phyloP scores from a whole-genome alignment of 2,888 invertebrate species.

The Rosalia funebris region DNA sequence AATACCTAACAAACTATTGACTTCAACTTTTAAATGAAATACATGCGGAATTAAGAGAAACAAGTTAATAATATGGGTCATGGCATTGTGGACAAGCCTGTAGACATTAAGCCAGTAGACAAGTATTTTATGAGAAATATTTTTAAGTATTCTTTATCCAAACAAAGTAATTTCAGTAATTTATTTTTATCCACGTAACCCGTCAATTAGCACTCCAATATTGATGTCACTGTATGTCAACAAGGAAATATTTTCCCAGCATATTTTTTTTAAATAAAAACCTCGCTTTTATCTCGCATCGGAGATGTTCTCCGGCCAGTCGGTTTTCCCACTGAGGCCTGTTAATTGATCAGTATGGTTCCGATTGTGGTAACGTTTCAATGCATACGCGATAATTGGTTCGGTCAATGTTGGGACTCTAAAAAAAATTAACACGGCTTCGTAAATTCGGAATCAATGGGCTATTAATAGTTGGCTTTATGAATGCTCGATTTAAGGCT shows the following conservation, averaged over 20 bases:
- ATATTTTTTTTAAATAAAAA: conserved; percentile 18
- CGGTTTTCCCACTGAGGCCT: conserved; percentile 27
- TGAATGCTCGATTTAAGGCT: conserved; percentile 17
- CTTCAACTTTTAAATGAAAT: too few species aligned
- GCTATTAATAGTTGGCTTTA: conserved; percentile 13
- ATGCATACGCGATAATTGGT: conserved; percentile 20
- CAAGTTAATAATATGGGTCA: too few species aligned
- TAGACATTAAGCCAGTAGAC: too few species aligned
- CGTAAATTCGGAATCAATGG: conserved; percentile 18
- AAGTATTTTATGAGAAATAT: too few species aligned
- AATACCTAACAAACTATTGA: too few species aligned
- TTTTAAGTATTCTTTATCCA: conserved; percentile 15
- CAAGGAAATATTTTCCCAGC: conserved; percentile 27
- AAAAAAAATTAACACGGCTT: conserved; percentile 20
- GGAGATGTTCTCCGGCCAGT: background rate
- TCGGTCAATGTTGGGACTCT: conserved; percentile 13
- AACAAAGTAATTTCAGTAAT: conserved; percentile 22
- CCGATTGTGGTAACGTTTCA: conserved; percentile 22
- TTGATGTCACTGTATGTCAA: conserved; percentile 23
- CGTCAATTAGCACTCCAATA: conserved; percentile 12
- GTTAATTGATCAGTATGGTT: conserved; percentile 20
- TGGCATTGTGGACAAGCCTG: too few species aligned
- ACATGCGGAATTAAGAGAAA: too few species aligned
- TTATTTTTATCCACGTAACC: conserved; percentile 26
- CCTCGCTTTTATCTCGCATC: conserved; percentile 13